phyloP scores from a whole-genome alignment of 1,140 invertebrate species.

The Drosophila funebris region DNA sequence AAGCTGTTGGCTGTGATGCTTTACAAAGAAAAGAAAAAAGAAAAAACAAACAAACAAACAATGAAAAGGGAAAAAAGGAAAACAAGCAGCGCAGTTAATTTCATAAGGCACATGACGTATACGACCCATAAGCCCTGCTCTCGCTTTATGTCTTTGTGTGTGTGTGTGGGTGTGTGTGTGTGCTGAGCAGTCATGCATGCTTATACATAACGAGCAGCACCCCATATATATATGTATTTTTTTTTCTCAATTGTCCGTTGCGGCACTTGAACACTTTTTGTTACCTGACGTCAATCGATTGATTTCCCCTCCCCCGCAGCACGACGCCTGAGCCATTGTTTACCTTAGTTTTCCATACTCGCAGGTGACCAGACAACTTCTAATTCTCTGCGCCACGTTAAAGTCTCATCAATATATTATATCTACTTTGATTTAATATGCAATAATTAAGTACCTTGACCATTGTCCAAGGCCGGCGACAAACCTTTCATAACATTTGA shows the following conservation, averaged over 20 bases:
- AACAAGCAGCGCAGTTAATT: conserved; percentile 44
- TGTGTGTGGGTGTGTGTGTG: conserved; percentile 33
- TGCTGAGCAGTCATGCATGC: conserved; percentile 45
- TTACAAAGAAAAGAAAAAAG: conserved; percentile 10
- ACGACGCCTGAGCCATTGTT: conserved; percentile 10
- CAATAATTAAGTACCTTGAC: conserved; percentile 61
- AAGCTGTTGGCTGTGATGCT: not conserved
- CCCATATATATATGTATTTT: not conserved
- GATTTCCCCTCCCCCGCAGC: conserved; percentile 40
- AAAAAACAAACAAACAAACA: conserved; percentile 1
- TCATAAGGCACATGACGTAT: conserved; percentile 60
- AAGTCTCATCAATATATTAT: conserved; percentile 54
- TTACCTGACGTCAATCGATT: conserved; percentile 78
- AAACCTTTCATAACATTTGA: conserved; percentile 19
- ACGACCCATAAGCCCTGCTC: conserved; percentile 29
- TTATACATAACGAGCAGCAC: conserved; percentile 42
- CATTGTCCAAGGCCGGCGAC: not conserved
- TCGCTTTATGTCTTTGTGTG: conserved; percentile 3
- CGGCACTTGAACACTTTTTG: conserved; percentile 41
- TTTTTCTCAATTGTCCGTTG: conserved; percentile 10
- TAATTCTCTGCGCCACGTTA: conserved; percentile 50
- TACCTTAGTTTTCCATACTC: conserved; percentile 2
- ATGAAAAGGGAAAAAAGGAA: not conserved
- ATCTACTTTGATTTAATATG: conserved; percentile 65
- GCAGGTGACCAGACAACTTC: conserved; percentile 13